Evolutionary conservation across 1,140 invertebrate species (phyloP), one percentile per base, ranked within the genome.

Genomic region (Daktulosphaira vitifoliae): DNA sequence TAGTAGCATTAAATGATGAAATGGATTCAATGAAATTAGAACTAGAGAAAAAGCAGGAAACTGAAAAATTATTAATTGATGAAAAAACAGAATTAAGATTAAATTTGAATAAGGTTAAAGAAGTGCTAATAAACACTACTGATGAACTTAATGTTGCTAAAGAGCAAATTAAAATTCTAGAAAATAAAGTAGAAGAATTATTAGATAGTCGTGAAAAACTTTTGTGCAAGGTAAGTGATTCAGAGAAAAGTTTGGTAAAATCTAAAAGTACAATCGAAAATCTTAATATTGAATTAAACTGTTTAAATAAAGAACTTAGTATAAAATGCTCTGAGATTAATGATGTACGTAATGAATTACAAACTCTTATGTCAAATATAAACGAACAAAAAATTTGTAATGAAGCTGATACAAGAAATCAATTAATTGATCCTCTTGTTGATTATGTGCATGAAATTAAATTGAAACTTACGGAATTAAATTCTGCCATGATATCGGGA

Each of bases 401-500:
- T 5, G 29, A 33, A 11, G 5, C 2, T 59, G 15, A 56, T 39
- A 15, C 25, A 0, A 59, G 54, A 29, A 59, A 59, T 46, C 26
- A 62, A 20, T 48, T 62, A 22, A 29, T 46, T 15, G 56, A 62
- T 62, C 23, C 56, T 15, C 42, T 62, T 62, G 42, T 48, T 4
- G 56, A 62, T 46, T 20, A 33, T 33, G 56, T 62, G 15, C 56
- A 62, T 48, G 56, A 62, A 46, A 62, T 62, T 46, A 62, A 62
- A 48, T 46, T 62, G 18, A 62, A 48, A 48, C 56, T 62, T 6
- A 62, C 56, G 16, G 56, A 62, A 37, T 39, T 62, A 3, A 62
- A 62, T 62, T 62, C 56, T 62, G 42, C 56, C 5, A 48, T 62
- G 26, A 62, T 62, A 48, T 62, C 56, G 15, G 56, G 56, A 48